Conservation (phyloP, 2,113 vertebrate species). For the Mesitornis unicolor region DNA sequence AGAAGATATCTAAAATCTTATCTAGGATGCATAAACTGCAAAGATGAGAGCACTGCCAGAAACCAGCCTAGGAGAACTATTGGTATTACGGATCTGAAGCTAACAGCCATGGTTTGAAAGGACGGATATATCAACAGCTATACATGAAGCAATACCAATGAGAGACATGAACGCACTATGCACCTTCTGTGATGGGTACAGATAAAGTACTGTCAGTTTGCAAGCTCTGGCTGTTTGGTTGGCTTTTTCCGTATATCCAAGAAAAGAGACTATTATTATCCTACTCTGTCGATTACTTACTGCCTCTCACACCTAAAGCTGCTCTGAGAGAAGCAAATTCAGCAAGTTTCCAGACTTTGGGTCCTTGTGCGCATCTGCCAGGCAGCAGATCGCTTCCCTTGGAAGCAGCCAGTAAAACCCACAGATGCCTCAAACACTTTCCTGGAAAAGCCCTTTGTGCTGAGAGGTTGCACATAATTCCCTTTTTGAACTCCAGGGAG, state of each 20-base stretch:
- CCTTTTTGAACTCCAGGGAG: background rate
- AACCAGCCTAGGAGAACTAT: background rate
- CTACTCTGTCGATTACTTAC: background rate
- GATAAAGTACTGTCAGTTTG: background rate
- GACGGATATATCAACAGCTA: background rate
- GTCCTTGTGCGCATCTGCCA: background rate
- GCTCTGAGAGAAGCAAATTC: background rate
- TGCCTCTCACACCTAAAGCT: background rate
- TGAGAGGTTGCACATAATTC: background rate
- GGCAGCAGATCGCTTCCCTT: background rate
- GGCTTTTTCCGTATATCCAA: background rate
- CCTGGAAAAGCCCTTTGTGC: background rate
- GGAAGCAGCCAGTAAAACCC: background rate
- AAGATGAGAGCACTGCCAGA: background rate
- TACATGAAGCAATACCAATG: background rate
- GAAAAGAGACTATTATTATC: background rate
- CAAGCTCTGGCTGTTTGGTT: background rate
- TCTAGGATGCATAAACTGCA: background rate
- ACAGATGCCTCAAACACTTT: rapidly evolving
- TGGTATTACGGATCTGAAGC: background rate
- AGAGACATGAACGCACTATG: background rate
- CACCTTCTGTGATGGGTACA: background rate
- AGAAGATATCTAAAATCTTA: background rate
- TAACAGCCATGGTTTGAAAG: background rate
- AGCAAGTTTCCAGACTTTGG: rapidly evolving